A percentile compares a stretch with the other conserved stretches of the same genome.
Evolutionary conservation across 2,888 invertebrate species (phyloP).

Genomic region (Corythucha ciliata): DNA sequence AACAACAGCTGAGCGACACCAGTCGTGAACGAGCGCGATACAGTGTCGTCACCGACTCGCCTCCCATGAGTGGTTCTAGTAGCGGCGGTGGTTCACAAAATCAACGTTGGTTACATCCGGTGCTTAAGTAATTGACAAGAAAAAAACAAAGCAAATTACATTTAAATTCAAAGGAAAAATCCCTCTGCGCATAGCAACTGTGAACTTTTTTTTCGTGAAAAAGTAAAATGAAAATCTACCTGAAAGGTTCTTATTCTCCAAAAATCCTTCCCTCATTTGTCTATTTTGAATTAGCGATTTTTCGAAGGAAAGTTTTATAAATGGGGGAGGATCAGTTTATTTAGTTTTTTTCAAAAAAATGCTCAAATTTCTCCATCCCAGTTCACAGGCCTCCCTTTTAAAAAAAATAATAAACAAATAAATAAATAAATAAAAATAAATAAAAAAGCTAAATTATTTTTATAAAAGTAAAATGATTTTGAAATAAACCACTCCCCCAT

Average conservation of each 20-base stretch:
- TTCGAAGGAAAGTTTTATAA: not conserved
- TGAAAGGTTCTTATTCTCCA: too few species aligned
- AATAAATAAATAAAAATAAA: too few species aligned
- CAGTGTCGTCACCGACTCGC: conserved; percentile 9
- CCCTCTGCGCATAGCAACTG: too few species aligned
- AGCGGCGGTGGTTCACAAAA: too few species aligned
- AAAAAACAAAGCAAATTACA: not conserved
- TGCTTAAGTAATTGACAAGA: conserved; percentile 14
- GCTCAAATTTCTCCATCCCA: conserved; percentile 18
- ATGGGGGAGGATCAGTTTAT: not conserved
- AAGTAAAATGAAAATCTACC: too few species aligned
- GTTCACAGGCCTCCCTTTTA: not conserved
- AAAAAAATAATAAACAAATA: too few species aligned
- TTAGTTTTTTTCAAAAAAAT: conserved; percentile 1
- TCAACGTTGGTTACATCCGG: conserved; percentile 23
- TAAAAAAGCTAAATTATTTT: conserved; percentile 3
- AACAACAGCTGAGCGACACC: conserved; percentile 10
- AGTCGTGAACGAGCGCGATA: conserved; percentile 14
- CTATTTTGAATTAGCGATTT: not conserved
- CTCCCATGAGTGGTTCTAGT: not conserved
- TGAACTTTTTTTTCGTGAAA: too few species aligned
- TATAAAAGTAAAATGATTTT: not conserved
- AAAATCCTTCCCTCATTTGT: not conserved
- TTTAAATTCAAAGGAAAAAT: not conserved
- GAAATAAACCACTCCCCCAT: too few species aligned